Conservation (phyloP, 2,113 vertebrate species). For the Coturnix japonica region DNA sequence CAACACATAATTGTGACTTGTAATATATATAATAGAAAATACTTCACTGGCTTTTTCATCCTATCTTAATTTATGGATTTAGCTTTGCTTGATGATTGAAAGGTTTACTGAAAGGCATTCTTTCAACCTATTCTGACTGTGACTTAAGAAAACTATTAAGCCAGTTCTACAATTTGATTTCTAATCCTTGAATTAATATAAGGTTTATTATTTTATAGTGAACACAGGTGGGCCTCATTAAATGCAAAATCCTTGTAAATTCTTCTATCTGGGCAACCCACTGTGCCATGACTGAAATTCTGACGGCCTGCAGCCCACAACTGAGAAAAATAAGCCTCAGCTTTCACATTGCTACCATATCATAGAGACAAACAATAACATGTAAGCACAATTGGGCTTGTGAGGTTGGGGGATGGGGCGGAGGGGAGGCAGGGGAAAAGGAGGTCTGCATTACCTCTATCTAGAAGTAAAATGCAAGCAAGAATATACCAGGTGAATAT, state of each 20-base stretch:
- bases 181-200: slow-evolving; percentile 17
- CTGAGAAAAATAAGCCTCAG: background rate
- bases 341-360: background rate
- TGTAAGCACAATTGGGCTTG: background rate
- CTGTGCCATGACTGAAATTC: background rate
- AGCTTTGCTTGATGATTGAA: background rate
- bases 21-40: background rate
- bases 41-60: background rate
- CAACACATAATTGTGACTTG: background rate
- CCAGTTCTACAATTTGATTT: background rate
- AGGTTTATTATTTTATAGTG: background rate
- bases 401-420: too few species aligned
- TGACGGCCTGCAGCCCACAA: background rate
- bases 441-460: background rate
- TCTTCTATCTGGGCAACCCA: background rate
- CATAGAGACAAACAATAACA: background rate
- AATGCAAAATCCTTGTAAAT: background rate
- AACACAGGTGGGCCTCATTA: background rate
- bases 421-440: background rate
- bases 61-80: background rate
- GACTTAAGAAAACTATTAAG: background rate
- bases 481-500: background rate
- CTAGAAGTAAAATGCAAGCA: background rate
- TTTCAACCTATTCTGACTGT: background rate
- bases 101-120: background rate